Evolutionary conservation across 1,140 invertebrate genomes (phyloP).

Genomic region (Drosophila serrata): DNA sequence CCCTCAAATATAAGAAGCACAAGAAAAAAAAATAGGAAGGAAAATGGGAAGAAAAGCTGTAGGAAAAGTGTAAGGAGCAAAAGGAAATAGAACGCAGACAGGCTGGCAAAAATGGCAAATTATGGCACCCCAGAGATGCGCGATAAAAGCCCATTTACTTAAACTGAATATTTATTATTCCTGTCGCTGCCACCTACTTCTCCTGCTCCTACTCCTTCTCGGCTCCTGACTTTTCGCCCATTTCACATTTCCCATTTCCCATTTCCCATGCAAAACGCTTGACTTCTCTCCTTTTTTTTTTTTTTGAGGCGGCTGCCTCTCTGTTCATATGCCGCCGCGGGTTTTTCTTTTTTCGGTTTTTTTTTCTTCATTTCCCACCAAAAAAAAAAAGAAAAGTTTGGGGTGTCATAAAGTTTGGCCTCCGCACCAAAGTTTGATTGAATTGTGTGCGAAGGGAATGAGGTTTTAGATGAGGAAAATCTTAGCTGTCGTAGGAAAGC

Average conservation of each 20-base stretch:
- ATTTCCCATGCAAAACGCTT: slow-evolving; percentile 78
- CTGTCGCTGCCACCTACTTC: slow-evolving; percentile 66
- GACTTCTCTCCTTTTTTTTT: slow-evolving; percentile 36
- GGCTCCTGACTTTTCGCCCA: slow-evolving; percentile 27
- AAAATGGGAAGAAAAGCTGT: slow-evolving; percentile 13
- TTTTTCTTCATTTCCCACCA: slow-evolving; percentile 51
- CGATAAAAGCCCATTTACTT: slow-evolving; percentile 84
- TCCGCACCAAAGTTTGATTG: slow-evolving; percentile 68
- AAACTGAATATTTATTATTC: slow-evolving; percentile 84
- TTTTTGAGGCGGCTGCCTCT: neutral
- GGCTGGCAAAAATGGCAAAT: slow-evolving; percentile 81
- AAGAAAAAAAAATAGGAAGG: slow-evolving; percentile 5
- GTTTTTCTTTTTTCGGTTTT: slow-evolving; percentile 36
- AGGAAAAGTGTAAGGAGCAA: slow-evolving; percentile 29
- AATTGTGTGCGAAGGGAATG: slow-evolving; percentile 51
- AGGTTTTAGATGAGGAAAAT: neutral
- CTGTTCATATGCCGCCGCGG: slow-evolving; percentile 48
- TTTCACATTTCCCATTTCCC: slow-evolving; percentile 57
- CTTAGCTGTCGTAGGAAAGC: neutral
- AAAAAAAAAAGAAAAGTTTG: slow-evolving; percentile 19
- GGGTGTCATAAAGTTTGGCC: slow-evolving; percentile 68
- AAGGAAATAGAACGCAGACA: slow-evolving; percentile 57
- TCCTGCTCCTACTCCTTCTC: neutral
- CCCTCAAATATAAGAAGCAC: neutral
- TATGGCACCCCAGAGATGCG: slow-evolving; percentile 82